Conservation (phyloP, 2,113 vertebrate species). For the Crocuta crocuta region DNA sequence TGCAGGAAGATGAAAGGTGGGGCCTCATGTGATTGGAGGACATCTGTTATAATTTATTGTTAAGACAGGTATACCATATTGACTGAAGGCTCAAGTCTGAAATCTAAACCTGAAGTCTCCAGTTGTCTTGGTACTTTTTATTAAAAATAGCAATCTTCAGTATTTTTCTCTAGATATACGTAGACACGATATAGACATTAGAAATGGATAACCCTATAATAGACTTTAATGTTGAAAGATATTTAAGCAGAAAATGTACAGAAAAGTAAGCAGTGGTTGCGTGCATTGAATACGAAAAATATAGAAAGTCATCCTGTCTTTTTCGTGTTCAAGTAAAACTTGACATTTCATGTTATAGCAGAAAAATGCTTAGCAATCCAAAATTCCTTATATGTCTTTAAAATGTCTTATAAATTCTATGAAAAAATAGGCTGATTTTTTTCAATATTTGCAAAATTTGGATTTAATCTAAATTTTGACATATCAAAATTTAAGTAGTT, state of each 20-base stretch:
- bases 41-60: background rate
- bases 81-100: background rate
- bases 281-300: background rate
- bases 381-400: background rate
- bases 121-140: background rate
- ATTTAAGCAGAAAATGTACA: background rate
- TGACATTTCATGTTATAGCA: background rate
- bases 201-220: background rate
- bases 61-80: background rate
- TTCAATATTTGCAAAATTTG: background rate
- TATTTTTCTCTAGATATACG: background rate
- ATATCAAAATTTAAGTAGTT: background rate
- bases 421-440: background rate
- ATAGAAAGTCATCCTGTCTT: background rate
- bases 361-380: background rate
- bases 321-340: slow-evolving; percentile 11
- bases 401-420: background rate
- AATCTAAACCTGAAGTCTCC: background rate
- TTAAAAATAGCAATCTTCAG: background rate
- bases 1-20: background rate
- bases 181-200: background rate
- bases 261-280: background rate
- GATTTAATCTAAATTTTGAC: background rate
- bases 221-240: background rate
- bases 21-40: background rate